Evolutionary conservation across 2,888 invertebrate species (phyloP).

Genomic region (Thumatha senex): DNA sequence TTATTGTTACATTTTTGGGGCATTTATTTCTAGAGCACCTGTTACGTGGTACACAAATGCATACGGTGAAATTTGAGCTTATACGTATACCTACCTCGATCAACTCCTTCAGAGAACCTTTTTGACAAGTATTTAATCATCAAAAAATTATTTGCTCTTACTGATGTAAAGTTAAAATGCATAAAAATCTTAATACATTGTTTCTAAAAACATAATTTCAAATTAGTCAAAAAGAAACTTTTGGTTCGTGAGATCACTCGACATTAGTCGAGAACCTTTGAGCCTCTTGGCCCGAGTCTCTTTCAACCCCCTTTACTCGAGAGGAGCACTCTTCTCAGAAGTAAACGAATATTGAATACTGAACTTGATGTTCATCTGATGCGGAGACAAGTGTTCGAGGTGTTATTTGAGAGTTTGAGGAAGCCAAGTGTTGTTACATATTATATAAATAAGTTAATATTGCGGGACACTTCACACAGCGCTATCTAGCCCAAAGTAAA

Average conservation of each 20-base stretch:
- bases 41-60: too few species aligned
- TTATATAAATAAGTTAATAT: too few species aligned
- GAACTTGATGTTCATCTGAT: conserved; percentile 20
- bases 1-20: too few species aligned
- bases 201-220: not conserved
- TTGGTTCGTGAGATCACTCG: conserved; percentile 24
- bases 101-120: too few species aligned
- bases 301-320: conserved; percentile 36
- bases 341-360: conserved; percentile 29
- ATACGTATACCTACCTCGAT: too few species aligned
- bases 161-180: not conserved
- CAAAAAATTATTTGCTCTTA: too few species aligned
- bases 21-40: too few species aligned
- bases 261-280: conserved; percentile 43
- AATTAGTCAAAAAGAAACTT: conserved; percentile 26
- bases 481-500: too few species aligned
- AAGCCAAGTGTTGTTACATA: not conserved
- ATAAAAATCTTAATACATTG: not conserved
- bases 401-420: not conserved
- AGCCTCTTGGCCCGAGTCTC: conserved; percentile 39
- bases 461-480: too few species aligned
- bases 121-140: too few species aligned
- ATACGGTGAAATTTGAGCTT: too few species aligned
- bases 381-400: conserved; percentile 13
- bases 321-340: conserved; percentile 36